A percentile compares a stretch with the other conserved stretches of the same genome.
Evolutionary conservation across 2,888 invertebrate species (phyloP).

Genomic region (Polydrusus cervinus): DNA sequence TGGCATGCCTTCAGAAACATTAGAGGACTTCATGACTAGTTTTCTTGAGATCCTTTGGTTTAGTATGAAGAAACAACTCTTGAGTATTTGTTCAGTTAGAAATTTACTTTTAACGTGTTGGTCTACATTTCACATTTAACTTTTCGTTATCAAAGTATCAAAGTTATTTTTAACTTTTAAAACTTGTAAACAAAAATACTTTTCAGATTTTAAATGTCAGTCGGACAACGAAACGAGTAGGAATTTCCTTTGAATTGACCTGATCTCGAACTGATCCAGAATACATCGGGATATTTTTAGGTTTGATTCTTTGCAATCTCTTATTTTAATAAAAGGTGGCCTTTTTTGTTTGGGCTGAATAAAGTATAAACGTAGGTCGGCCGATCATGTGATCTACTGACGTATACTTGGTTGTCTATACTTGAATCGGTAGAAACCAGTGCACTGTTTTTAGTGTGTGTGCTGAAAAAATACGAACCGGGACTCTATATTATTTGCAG

Average conservation of each 20-base stretch:
- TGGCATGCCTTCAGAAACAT: conserved; percentile 26
- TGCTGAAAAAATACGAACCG: not conserved
- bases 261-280: no score
- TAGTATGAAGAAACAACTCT: not conserved
- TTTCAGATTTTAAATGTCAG: not conserved
- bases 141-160: conserved; percentile 5
- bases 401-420: conserved; percentile 2
- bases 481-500: no score
- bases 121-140: conserved; percentile 2
- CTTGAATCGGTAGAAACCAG: not conserved
- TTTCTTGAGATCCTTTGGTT: conserved; percentile 17
- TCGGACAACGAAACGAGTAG: not conserved
- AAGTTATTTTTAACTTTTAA: conserved; percentile 9
- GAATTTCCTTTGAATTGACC: not conserved
- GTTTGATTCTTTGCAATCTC: no score
- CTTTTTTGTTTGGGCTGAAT: not conserved
- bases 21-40: conserved; percentile 43
- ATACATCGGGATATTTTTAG: no score
- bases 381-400: not conserved
- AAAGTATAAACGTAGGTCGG: no score
- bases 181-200: conserved; percentile 16
- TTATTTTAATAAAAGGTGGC: no score
- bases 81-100: conserved; percentile 14
- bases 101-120: not conserved
- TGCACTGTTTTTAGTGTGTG: no score